phyloP scores from a whole-genome alignment of 2,797 vertebrate species.

The Hirundo rustica region DNA sequence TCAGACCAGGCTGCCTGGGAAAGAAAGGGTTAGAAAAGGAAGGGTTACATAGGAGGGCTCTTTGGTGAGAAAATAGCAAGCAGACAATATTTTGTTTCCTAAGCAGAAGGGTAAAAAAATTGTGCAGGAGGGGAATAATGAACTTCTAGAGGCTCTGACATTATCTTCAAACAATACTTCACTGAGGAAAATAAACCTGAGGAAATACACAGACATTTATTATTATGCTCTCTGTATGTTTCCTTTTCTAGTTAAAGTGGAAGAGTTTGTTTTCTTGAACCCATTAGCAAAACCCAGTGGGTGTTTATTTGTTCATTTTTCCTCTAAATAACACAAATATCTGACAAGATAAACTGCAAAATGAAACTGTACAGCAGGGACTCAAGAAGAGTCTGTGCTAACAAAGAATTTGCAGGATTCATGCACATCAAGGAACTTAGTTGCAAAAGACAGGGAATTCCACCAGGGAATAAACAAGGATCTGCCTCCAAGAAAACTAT shows the following conservation, averaged over 20 bases:
- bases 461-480: not conserved
- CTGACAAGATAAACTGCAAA: not conserved
- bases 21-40: not conserved
- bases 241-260: not conserved
- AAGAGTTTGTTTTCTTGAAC: not conserved
- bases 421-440: not conserved
- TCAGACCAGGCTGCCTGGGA: not conserved
- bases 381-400: not conserved
- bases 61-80: not conserved
- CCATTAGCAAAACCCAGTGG: not conserved
- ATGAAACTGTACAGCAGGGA: not conserved
- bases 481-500: not conserved
- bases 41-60: not conserved
- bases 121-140: not conserved
- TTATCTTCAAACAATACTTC: not conserved
- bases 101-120: not conserved
- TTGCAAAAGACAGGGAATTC: not conserved
- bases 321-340: not conserved
- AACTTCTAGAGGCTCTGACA: not conserved
- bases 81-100: not conserved
- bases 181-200: not conserved
- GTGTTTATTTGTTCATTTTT: not conserved
- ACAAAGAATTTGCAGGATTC: not conserved
- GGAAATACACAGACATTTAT: not conserved
- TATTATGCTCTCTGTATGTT: not conserved